These are phyloP conservation scores for Myotis myotis DNA, from an alignment of 2,797 vertebrate species.

Conservation along the genomic window DNA sequence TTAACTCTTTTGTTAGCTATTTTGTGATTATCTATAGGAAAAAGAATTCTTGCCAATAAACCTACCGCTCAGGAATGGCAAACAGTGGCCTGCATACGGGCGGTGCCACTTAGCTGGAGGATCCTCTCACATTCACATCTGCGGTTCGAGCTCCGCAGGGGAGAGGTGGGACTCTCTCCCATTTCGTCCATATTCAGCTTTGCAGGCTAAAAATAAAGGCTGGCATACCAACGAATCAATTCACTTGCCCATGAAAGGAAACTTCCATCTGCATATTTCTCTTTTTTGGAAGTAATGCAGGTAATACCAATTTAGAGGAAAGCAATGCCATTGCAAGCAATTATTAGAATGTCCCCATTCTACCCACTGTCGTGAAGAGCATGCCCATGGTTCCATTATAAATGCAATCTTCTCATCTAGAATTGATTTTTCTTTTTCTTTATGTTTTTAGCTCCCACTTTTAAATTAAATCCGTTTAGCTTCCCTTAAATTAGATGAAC, in stretches of 20 bases:
- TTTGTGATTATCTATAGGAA: neutral
- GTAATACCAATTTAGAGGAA: constrained; percentile 42
- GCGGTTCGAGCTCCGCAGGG: neutral
- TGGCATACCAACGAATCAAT: neutral
- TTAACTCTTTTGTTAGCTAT: neutral
- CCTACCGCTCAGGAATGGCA: neutral
- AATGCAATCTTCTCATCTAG: constrained; percentile 47
- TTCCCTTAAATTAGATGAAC: constrained; percentile 48
- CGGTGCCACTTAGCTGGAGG: accelerated
- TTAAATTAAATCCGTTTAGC: constrained; percentile 66
- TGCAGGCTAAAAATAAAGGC: constrained; percentile 27
- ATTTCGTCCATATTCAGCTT: neutral
- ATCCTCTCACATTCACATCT: neutral
- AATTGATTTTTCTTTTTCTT: constrained; percentile 56
- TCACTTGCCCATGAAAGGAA: neutral
- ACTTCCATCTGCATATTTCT: neutral
- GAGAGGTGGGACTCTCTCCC: neutral
- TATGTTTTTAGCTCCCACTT: constrained; percentile 59
- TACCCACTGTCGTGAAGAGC: neutral
- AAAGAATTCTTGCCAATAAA: neutral
- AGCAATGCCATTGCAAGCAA: neutral
- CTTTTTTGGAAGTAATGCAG: constrained; percentile 4
- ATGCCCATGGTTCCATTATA: neutral
- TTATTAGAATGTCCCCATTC: constrained; percentile 7
- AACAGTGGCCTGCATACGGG: too few relatives aligned